phyloP scores from a whole-genome alignment of 2,888 invertebrate genomes.

The Oasisia sp. region DNA sequence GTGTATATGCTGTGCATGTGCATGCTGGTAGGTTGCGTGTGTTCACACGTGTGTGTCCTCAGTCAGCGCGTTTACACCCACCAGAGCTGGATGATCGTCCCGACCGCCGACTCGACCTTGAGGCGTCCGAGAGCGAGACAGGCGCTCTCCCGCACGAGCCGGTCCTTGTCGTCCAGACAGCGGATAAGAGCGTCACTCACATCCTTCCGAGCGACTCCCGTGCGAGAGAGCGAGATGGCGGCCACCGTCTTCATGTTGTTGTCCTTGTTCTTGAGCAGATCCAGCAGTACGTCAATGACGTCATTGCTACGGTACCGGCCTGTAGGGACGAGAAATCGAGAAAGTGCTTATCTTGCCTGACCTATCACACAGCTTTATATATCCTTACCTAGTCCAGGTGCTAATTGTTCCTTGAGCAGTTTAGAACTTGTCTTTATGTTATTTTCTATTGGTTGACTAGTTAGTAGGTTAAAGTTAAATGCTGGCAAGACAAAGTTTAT shows the following conservation, averaged over 20 bases:
- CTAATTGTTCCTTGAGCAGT: too few species aligned
- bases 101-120: conserved; percentile 49
- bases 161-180: conserved; percentile 50
- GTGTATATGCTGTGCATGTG: too few species aligned
- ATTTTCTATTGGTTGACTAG: too few species aligned
- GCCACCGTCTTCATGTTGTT: conserved; percentile 54
- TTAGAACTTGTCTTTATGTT: too few species aligned
- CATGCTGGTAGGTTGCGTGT: too few species aligned
- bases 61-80: conserved; percentile 36
- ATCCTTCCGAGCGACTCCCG: conserved; percentile 40
- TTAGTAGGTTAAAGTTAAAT: too few species aligned
- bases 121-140: conserved; percentile 55
- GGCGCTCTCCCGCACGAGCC: conserved; percentile 54
- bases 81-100: conserved; percentile 52
- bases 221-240: conserved; percentile 53
- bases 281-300: conserved; percentile 52
- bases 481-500: too few species aligned
- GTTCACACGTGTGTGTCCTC: background rate
- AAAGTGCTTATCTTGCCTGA: too few species aligned
- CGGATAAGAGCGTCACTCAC: conserved; percentile 45
- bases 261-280: conserved; percentile 50
- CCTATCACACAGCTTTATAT: too few species aligned
- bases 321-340: too few species aligned
- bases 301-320: conserved; percentile 51
- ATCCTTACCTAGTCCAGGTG: too few species aligned